Percentiles rank a stretch among this genome's conserved stretches.
phyloP scores from a whole-genome alignment of 2,888 invertebrate genomes.

The Drosophila lutescens region DNA sequence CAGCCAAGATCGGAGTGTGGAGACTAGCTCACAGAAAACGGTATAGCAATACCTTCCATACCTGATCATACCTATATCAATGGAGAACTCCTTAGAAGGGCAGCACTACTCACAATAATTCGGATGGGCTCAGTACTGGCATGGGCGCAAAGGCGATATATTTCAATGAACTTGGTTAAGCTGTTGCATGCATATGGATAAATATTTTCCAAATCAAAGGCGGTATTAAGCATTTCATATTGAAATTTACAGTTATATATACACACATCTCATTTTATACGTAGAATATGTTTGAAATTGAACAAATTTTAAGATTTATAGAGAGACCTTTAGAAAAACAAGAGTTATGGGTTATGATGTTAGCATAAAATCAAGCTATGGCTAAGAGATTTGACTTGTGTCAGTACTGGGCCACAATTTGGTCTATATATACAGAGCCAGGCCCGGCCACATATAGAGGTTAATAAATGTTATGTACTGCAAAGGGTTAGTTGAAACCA shows the following conservation, averaged over 20 bases:
- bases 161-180: constrained; percentile 1
- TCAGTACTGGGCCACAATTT: constrained; percentile 10
- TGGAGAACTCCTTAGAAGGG: constrained; percentile 27
- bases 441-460: constrained; percentile 29
- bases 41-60: background rate
- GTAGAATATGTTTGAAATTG: constrained; percentile 1
- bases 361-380: no score
- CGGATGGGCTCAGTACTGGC: constrained; percentile 21
- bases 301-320: background rate
- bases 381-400: background rate
- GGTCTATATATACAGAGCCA: constrained; percentile 23
- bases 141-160: background rate
- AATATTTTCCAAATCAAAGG: constrained; percentile 11
- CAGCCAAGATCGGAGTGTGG: constrained; percentile 11
- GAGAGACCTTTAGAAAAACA: background rate
- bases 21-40: background rate
- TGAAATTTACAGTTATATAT: background rate
- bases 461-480: constrained; percentile 39
- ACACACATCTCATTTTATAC: background rate
- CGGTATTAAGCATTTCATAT: constrained; percentile 1
- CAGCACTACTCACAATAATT: constrained; percentile 18
- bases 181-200: background rate
- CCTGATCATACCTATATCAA: constrained; percentile 22
- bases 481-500: constrained; percentile 40
- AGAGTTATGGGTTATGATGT: background rate